Evolutionary conservation across 2,888 invertebrate species (phyloP).

Genomic region (Cerastis leucographa): DNA sequence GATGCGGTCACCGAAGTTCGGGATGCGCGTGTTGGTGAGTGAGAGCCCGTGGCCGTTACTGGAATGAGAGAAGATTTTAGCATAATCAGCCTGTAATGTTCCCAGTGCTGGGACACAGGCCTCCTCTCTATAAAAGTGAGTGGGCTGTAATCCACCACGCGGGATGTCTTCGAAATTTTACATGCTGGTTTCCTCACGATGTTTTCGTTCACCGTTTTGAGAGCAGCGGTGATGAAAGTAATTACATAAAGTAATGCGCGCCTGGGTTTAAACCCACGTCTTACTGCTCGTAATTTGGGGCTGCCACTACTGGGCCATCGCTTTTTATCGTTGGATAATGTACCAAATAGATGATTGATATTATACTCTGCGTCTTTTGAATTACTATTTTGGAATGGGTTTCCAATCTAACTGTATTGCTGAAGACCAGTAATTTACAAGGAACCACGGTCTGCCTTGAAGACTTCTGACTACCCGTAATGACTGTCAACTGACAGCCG

Average conservation of each 20-base stretch:
- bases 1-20: slow-evolving; percentile 72
- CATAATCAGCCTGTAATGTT: neutral
- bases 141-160: neutral
- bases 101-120: neutral
- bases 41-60: slow-evolving; percentile 77
- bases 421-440: neutral
- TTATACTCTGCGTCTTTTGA: too few relatives aligned
- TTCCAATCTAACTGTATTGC: neutral
- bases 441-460: neutral
- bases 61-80: neutral
- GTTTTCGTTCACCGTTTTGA: too few relatives aligned
- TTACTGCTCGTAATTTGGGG: too few relatives aligned
- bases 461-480: neutral
- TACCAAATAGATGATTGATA: too few relatives aligned
- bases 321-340: too few relatives aligned
- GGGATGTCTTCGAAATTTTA: neutral
- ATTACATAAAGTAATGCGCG: too few relatives aligned
- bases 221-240: too few relatives aligned
- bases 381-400: neutral
- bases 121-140: neutral
- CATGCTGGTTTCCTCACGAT: too few relatives aligned
- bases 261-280: too few relatives aligned
- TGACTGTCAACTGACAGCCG: neutral
- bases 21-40: slow-evolving; percentile 70
- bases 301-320: too few relatives aligned